Conservation (phyloP, 2,797 vertebrate species). For the Sebastes nivosus region DNA sequence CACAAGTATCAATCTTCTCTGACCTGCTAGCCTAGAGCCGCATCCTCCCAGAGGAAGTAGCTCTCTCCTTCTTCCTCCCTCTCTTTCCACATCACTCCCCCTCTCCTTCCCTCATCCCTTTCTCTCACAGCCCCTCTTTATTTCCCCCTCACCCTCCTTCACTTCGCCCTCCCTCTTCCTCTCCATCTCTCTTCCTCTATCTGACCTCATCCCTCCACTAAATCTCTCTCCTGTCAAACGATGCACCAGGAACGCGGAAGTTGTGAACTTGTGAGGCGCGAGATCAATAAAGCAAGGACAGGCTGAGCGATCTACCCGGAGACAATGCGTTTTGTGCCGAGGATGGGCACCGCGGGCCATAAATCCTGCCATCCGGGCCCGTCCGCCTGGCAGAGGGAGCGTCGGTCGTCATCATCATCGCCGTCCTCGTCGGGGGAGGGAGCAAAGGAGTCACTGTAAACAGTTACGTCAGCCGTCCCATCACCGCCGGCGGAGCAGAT, state of each 20-base stretch:
- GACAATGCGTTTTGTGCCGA: conserved; percentile 75
- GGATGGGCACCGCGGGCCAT: conserved; percentile 71
- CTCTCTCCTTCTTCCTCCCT: conserved; percentile 53
- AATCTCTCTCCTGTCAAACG: conserved; percentile 83
- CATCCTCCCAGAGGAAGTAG: conserved; percentile 71
- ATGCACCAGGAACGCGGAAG: conserved; percentile 81
- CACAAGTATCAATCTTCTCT: conserved; percentile 78
- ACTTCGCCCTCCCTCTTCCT: conserved; percentile 38
- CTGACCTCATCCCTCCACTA: conserved; percentile 84
- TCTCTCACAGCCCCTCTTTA: conserved; percentile 28
- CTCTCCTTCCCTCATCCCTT: conserved; percentile 28
- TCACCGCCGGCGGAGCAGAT: conserved; percentile 73
- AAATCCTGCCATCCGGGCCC: conserved; percentile 73
- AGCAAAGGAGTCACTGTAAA: conserved; percentile 70
- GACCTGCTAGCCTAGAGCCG: conserved; percentile 62
- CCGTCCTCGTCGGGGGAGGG: conserved; percentile 51
- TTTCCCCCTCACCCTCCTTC: conserved; percentile 40
- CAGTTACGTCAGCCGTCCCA: conserved; percentile 78
- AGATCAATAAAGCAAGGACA: conserved; percentile 86
- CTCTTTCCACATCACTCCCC: conserved; percentile 12
- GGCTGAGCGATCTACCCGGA: conserved; percentile 76
- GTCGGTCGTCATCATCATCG: conserved; percentile 56
- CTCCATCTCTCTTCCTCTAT: conserved; percentile 69
- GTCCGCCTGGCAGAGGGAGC: conserved; percentile 62
- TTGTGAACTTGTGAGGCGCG: conserved; percentile 82